Percentiles rank a stretch among this genome's conserved stretches.
Conservation (phyloP, 2,888 invertebrate genomes). For the Drosophila basisetae region DNA sequence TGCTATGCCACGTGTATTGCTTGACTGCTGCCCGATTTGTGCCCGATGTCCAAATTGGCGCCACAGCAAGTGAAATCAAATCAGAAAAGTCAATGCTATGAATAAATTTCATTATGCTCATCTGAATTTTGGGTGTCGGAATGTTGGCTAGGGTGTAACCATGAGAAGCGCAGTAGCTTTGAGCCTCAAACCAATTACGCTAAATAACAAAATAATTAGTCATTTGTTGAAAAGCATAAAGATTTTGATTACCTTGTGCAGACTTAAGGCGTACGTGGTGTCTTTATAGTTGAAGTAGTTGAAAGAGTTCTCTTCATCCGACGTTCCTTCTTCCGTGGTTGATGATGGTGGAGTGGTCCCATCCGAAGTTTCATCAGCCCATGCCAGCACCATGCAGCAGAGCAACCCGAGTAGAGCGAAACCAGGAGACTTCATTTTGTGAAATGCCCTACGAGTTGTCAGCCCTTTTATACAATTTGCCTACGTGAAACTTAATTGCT, state of each 20-base stretch:
- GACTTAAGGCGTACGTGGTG: too few relatives aligned
- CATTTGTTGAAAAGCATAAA: neutral
- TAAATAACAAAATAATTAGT: neutral
- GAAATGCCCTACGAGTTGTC: accelerated
- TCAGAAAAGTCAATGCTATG: neutral
- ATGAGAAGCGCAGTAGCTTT: slow-evolving; percentile 45
- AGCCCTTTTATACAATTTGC: slow-evolving; percentile 12
- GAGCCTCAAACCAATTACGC: slow-evolving; percentile 60
- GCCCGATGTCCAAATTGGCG: slow-evolving; percentile 56
- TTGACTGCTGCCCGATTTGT: slow-evolving; percentile 30
- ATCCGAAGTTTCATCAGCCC: neutral
- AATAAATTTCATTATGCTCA: slow-evolving; percentile 5
- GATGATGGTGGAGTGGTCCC: too few relatives aligned
- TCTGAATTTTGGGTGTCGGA: slow-evolving; percentile 3
- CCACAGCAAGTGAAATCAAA: neutral
- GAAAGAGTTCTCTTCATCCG: too few relatives aligned
- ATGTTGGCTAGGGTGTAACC: slow-evolving; percentile 52
- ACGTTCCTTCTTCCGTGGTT: too few relatives aligned
- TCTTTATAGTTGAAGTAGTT: too few relatives aligned
- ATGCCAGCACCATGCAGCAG: slow-evolving; percentile 9
- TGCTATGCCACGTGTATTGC: slow-evolving; percentile 55
- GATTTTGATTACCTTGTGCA: neutral
- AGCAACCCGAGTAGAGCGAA: neutral
- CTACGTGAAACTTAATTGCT: neutral
- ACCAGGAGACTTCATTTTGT: slow-evolving; percentile 27